A percentile compares a stretch with the other conserved stretches of the same genome.
Conservation (phyloP, 23 tunicate genomes). For the Corella eumyota region DNA sequence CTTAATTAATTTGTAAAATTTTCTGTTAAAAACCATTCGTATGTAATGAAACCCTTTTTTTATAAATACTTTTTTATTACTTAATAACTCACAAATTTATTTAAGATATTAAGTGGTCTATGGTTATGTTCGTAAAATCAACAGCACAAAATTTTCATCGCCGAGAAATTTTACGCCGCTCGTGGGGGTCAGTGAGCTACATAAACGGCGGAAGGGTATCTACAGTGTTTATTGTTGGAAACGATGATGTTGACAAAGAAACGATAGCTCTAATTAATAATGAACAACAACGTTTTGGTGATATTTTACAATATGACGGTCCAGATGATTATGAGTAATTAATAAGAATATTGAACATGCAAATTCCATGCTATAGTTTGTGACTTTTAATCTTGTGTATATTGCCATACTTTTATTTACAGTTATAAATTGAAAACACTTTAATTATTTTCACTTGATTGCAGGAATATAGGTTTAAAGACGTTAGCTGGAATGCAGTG, state of each 20-base stretch:
- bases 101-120: constrained; percentile 8
- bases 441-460: no score
- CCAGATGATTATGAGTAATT: constrained; percentile 28
- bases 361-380: no score
- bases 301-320: constrained; percentile 27
- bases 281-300: constrained; percentile 9
- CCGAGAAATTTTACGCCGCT: constrained; percentile 16
- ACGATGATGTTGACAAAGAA: background rate
- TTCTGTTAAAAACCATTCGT: no score
- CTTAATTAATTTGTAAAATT: no score
- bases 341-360: no score
- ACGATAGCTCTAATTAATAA: background rate
- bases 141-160: background rate
- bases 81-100: no score
- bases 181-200: constrained; percentile 16
- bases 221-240: constrained; percentile 17
- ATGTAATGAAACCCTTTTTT: no score
- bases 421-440: no score
- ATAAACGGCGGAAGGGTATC: constrained; percentile 12
- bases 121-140: constrained; percentile 14
- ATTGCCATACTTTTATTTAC: no score
- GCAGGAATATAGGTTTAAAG: constrained; percentile 2
- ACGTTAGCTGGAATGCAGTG: constrained; percentile 3
- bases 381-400: no score
- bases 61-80: no score